Conservation (phyloP, 2,888 invertebrate species). For the Cybosia mesomella region DNA sequence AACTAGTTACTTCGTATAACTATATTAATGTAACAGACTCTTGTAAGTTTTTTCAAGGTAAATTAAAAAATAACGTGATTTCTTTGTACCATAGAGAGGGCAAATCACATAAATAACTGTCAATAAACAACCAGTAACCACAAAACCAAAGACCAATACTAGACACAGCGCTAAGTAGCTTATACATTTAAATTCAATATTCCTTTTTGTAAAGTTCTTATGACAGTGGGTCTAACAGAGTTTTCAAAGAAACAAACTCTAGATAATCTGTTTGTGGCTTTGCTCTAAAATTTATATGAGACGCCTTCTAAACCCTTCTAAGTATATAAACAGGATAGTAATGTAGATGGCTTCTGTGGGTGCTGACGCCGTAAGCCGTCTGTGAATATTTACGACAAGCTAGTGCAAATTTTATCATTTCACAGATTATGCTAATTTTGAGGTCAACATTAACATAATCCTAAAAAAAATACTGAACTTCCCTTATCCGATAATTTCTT, state of each 20-base stretch:
- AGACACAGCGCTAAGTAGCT: not conserved
- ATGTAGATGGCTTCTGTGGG: constrained; percentile 23
- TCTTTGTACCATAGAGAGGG: not conserved
- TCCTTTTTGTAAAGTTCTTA: not conserved
- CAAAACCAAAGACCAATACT: not conserved
- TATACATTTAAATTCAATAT: not conserved
- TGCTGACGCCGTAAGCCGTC: constrained; percentile 50
- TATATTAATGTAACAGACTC: too few relatives aligned
- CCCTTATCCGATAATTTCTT: constrained; percentile 18
- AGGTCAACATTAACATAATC: constrained; percentile 50
- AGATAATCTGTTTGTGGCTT: constrained; percentile 3
- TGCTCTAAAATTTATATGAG: not conserved
- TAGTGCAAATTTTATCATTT: constrained; percentile 55
- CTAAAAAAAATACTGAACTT: constrained; percentile 34
- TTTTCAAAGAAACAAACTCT: constrained; percentile 2
- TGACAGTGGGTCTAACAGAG: not conserved
- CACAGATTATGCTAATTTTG: constrained; percentile 52
- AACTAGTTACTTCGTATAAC: too few relatives aligned
- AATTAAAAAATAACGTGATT: not conserved
- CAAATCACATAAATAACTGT: not conserved
- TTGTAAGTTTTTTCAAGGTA: too few relatives aligned
- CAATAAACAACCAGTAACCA: too few relatives aligned
- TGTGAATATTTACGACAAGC: constrained; percentile 51
- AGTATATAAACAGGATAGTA: constrained; percentile 9
- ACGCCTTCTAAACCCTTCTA: constrained; percentile 9